These are phyloP conservation scores for Ylistrum balloti DNA, from an alignment of 1,140 invertebrate species.

Conservation along the genomic window DNA sequence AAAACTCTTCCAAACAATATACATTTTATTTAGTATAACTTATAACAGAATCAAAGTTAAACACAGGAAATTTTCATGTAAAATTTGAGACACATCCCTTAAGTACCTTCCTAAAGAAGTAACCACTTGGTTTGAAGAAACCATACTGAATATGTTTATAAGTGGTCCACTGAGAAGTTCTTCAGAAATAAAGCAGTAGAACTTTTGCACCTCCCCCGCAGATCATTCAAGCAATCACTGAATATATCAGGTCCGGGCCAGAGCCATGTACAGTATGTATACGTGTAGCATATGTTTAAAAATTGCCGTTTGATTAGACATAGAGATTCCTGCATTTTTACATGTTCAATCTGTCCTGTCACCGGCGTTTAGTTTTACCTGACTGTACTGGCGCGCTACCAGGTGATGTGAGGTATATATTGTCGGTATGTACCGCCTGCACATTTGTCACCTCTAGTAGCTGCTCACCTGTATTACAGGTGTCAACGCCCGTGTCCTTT, in stretches of 20 bases:
- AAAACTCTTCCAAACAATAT: too few relatives aligned
- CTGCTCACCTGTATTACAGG: not conserved
- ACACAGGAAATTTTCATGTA: too few relatives aligned
- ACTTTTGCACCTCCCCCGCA: not conserved
- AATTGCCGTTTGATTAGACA: too few relatives aligned
- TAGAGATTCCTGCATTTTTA: not conserved
- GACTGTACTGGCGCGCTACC: not conserved
- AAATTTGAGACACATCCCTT: too few relatives aligned
- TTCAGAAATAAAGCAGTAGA: not conserved
- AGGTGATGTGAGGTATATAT: conserved; percentile 12
- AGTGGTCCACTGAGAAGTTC: too few relatives aligned
- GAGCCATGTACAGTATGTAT: not conserved
- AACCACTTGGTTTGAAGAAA: too few relatives aligned
- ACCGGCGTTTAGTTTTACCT: not conserved
- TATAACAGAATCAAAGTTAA: too few relatives aligned
- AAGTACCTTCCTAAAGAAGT: too few relatives aligned
- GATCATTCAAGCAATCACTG: not conserved
- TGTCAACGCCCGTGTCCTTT: conserved; percentile 2
- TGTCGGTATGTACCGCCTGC: not conserved
- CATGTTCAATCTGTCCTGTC: not conserved
- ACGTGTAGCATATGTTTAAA: not conserved
- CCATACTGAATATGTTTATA: too few relatives aligned
- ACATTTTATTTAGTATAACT: too few relatives aligned
- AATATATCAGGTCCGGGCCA: too few relatives aligned
- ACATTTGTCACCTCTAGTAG: not conserved